These are phyloP conservation scores for Halocynthia roretzi DNA, from an alignment of 23 tunicate species.

Conservation along the genomic window DNA sequence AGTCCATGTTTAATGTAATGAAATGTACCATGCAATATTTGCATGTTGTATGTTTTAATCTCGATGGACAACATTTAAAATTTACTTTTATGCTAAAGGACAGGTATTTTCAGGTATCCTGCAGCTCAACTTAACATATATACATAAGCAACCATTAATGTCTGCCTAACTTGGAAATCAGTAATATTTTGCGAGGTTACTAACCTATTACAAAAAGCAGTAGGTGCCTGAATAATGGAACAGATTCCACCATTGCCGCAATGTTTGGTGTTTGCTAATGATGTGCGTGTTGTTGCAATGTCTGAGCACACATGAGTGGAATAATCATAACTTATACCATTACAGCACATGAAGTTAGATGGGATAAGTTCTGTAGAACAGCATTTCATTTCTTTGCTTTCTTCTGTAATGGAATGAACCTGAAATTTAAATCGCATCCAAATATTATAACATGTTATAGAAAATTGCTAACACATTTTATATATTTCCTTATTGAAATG, in stretches of 20 bases:
- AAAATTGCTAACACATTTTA: no score
- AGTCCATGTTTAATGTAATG: no score
- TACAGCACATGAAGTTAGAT: conserved; percentile 49
- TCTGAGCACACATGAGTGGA: conserved; percentile 72
- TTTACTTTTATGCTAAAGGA: no score
- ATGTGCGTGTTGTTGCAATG: conserved; percentile 40
- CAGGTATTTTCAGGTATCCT: no score
- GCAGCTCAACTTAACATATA: no score
- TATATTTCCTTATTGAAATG: no score
- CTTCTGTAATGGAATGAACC: conserved; percentile 22
- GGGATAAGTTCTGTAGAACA: conserved; percentile 62
- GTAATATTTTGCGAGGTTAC: neutral
- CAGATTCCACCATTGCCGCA: conserved; percentile 82
- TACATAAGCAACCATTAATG: no score
- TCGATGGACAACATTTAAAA: no score
- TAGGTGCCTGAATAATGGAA: conserved; percentile 41
- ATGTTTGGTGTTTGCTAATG: conserved; percentile 18
- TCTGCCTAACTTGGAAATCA: no score
- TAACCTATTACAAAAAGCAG: conserved; percentile 81
- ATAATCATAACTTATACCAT: conserved; percentile 67
- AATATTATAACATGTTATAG: no score
- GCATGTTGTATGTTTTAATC: no score
- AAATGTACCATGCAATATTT: no score
- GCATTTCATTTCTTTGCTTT: conserved; percentile 24
- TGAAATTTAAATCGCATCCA: neutral